phyloP scores from a whole-genome alignment of 2,888 invertebrate species.

The Polia nebulosa region DNA sequence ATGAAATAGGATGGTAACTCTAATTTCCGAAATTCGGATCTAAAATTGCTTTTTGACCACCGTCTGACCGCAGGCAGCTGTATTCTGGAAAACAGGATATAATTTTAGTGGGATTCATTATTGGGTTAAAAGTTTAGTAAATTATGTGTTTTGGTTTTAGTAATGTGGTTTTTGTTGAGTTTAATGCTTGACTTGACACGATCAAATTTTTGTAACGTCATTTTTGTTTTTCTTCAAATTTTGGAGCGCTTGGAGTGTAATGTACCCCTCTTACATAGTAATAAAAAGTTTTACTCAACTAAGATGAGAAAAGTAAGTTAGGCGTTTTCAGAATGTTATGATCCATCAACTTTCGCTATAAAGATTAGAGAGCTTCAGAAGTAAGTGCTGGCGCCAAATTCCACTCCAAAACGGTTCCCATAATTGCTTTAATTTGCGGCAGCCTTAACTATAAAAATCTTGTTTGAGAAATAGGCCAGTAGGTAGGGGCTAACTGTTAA shows the following conservation, averaged over 20 bases:
- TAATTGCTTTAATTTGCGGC: conserved; percentile 36
- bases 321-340: background rate
- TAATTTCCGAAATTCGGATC: conserved; percentile 71
- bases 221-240: background rate
- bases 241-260: background rate
- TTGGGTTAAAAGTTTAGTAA: conserved; percentile 10
- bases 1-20: conserved; percentile 61
- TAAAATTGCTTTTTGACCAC: conserved; percentile 58
- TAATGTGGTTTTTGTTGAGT: background rate
- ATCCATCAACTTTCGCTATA: conserved; percentile 1
- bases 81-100: conserved; percentile 30
- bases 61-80: conserved; percentile 30
- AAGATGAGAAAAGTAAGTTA: too few species aligned
- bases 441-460: conserved; percentile 17
- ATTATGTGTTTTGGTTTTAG: conserved; percentile 4
- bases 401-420: conserved; percentile 20
- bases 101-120: conserved; percentile 17
- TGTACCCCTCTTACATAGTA: background rate
- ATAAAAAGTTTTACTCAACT: too few species aligned
- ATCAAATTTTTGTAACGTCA: background rate
- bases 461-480: conserved; percentile 29
- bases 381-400: conserved; percentile 22
- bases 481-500: too few species aligned
- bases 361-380: background rate
- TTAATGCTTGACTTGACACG: background rate